Conservation (phyloP, 92 coral and sea anemone species). For the Porites rus region DNA sequence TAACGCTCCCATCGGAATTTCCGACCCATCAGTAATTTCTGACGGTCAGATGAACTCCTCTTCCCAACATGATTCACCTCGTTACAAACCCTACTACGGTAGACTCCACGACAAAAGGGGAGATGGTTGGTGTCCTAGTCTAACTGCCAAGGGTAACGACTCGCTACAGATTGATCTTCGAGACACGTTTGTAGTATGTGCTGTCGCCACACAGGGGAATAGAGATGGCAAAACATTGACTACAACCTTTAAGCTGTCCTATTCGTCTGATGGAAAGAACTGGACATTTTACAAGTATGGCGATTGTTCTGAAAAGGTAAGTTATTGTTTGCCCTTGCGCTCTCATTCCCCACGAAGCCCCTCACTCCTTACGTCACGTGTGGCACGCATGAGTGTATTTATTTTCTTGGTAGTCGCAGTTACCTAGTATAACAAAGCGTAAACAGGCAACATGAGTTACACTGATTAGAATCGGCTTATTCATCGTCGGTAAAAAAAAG, state of each 20-base stretch:
- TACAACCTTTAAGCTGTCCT: neutral
- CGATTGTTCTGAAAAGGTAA: neutral
- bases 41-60: no score
- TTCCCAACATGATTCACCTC: no score
- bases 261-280: neutral
- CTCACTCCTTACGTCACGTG: no score
- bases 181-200: neutral
- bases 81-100: neutral
- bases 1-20: no score
- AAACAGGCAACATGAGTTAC: no score
- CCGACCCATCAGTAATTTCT: no score
- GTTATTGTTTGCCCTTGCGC: neutral
- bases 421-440: no score
- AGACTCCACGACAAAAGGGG: neutral
- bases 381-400: no score
- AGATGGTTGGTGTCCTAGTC: neutral
- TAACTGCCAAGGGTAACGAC: neutral
- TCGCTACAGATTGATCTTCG: neutral
- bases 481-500: no score
- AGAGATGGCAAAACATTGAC: neutral
- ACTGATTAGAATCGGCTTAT: no score
- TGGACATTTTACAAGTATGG: neutral
- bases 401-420: no score
- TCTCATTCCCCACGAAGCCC: no score
- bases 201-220: slow-evolving; percentile 2